Evolutionary conservation across 2,113 vertebrate species (phyloP).

Genomic region (Megaceryle maxima): DNA sequence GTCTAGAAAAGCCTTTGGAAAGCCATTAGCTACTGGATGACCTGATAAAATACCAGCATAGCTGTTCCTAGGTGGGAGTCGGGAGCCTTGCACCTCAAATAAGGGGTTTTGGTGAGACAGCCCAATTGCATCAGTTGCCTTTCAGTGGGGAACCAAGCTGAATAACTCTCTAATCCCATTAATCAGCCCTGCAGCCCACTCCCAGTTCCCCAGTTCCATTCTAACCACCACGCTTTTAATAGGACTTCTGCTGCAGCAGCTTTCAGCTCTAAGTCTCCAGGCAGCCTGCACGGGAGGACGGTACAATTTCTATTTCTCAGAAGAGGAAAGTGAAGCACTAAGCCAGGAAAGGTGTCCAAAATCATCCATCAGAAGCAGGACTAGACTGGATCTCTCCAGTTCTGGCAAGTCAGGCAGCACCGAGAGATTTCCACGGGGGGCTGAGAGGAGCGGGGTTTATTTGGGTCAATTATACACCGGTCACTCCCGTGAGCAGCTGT

Average conservation of each 20-base stretch:
- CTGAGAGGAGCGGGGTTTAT: neutral
- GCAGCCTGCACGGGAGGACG: neutral
- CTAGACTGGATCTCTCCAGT: neutral
- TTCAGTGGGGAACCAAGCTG: neutral
- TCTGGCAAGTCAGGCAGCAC: neutral
- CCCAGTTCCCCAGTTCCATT: neutral
- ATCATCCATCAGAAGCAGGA: neutral
- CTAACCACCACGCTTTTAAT: neutral
- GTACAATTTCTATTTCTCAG: neutral
- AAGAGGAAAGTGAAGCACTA: neutral
- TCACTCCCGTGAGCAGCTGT: neutral
- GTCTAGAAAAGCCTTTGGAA: neutral
- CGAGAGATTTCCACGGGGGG: neutral
- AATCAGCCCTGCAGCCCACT: neutral
- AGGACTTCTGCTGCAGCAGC: fast-evolving
- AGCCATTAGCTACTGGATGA: neutral
- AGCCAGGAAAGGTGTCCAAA: neutral
- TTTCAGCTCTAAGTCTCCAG: neutral
- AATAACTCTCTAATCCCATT: neutral
- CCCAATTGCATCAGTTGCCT: neutral
- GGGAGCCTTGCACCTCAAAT: neutral
- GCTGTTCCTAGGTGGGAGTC: neutral
- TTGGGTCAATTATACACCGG: neutral
- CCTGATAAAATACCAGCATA: fast-evolving
- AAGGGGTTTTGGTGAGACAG: neutral